Evolutionary conservation across 2,113 vertebrate species (phyloP).

Genomic region (Muntiacus muntjak): DNA sequence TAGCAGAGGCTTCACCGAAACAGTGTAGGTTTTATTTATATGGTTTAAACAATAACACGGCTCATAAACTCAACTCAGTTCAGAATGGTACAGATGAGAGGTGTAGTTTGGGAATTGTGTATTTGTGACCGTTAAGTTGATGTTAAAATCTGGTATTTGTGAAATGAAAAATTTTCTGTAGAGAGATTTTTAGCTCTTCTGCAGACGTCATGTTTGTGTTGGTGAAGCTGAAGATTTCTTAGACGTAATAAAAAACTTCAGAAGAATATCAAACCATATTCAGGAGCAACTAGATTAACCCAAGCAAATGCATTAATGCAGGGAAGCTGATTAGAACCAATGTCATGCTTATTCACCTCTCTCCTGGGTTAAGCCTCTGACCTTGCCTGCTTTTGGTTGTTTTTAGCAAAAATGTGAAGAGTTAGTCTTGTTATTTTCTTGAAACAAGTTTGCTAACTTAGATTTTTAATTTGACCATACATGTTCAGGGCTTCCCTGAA

Average conservation of each 20-base stretch:
- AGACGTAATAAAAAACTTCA: background rate
- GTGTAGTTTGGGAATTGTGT: constrained; percentile 48
- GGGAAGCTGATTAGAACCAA: background rate
- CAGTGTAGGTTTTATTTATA: constrained; percentile 78
- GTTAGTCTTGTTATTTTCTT: background rate
- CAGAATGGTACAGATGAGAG: constrained; percentile 32
- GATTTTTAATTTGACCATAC: background rate
- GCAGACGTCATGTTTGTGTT: background rate
- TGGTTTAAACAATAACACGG: constrained; percentile 70
- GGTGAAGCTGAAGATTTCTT: background rate
- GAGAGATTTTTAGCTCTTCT: background rate
- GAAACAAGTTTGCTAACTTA: background rate
- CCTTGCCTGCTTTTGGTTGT: background rate
- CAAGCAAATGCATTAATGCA: constrained; percentile 34
- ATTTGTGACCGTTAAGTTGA: background rate
- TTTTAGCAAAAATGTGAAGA: background rate
- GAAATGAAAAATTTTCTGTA: constrained; percentile 57
- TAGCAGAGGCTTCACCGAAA: constrained; percentile 67
- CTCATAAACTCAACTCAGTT: constrained; percentile 74
- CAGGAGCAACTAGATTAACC: background rate
- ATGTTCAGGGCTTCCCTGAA: background rate
- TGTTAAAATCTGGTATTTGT: constrained; percentile 44
- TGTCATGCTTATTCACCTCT: background rate
- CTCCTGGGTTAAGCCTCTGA: background rate
- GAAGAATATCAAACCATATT: background rate